Conservation (phyloP, 1,140 invertebrate genomes). For the Nephotettix cincticeps region DNA sequence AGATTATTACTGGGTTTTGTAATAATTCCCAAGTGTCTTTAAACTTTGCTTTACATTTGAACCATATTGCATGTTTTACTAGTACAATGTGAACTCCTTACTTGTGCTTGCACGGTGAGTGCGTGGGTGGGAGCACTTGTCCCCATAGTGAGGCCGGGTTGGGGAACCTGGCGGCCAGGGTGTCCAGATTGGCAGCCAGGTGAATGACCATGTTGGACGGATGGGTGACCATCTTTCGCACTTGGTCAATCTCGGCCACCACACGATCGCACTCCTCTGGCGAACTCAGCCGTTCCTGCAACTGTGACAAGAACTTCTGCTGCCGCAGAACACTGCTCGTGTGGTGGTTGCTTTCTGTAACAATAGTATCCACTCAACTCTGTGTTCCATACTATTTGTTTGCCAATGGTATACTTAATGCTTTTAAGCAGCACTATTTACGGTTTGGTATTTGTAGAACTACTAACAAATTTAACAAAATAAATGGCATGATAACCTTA, state of each 20-base stretch:
- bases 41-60: too few species aligned
- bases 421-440: too few species aligned
- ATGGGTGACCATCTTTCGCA: conserved; percentile 59
- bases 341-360: conserved; percentile 69
- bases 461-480: too few species aligned
- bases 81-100: too few species aligned
- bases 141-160: conserved; percentile 57
- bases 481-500: too few species aligned
- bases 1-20: too few species aligned
- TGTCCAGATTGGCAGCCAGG: conserved; percentile 68
- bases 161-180: conserved; percentile 50
- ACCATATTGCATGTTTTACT: too few species aligned
- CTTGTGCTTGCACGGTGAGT: conserved; percentile 44
- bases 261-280: conserved; percentile 55
- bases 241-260: conserved; percentile 58
- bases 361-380: too few species aligned
- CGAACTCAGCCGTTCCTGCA: conserved; percentile 60
- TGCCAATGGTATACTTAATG: too few species aligned
- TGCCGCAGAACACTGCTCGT: conserved; percentile 70
- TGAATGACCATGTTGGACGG: conserved; percentile 65
- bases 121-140: conserved; percentile 47
- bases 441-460: too few species aligned
- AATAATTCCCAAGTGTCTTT: too few species aligned
- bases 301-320: conserved; percentile 69
- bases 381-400: too few species aligned